These are phyloP conservation scores for Spizella passerina DNA, from an alignment of 2,797 vertebrate genomes.

Conservation along the genomic window DNA sequence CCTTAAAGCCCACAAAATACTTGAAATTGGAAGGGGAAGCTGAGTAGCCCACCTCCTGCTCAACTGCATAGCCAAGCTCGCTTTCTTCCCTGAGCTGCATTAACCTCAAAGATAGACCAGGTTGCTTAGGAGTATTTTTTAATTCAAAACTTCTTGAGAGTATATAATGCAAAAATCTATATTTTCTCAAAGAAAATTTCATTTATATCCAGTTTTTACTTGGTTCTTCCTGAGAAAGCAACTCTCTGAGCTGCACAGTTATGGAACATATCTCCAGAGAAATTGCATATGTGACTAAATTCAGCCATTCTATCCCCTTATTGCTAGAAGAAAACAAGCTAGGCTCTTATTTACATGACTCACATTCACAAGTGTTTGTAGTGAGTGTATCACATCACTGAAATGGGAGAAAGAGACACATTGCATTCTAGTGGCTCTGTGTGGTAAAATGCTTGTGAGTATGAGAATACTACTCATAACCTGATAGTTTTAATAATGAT, in stretches of 20 bases:
- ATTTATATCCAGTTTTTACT: not conserved
- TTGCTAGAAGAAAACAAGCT: conserved; percentile 7
- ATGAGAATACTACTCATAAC: not conserved
- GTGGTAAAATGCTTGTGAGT: conserved; percentile 17
- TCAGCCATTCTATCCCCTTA: not conserved
- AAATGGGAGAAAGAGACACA: conserved; percentile 50
- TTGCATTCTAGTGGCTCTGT: conserved; percentile 57
- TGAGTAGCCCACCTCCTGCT: not conserved
- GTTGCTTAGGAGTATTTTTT: not conserved
- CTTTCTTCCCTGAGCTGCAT: not conserved
- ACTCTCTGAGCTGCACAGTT: not conserved
- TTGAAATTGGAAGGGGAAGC: not conserved
- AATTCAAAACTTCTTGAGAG: not conserved
- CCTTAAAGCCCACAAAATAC: not conserved
- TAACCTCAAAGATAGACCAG: not conserved
- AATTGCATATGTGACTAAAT: not conserved
- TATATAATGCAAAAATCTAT: not conserved
- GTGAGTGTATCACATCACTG: not conserved
- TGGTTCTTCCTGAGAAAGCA: not conserved
- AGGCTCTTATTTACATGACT: not conserved
- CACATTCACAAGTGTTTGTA: not conserved
- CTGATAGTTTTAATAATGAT: not conserved
- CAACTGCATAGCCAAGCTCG: not conserved
- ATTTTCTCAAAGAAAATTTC: not conserved
- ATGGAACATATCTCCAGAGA: not conserved